These are phyloP conservation scores for Orius insidiosus DNA, from an alignment of 1,140 invertebrate genomes.

Conservation along the genomic window DNA sequence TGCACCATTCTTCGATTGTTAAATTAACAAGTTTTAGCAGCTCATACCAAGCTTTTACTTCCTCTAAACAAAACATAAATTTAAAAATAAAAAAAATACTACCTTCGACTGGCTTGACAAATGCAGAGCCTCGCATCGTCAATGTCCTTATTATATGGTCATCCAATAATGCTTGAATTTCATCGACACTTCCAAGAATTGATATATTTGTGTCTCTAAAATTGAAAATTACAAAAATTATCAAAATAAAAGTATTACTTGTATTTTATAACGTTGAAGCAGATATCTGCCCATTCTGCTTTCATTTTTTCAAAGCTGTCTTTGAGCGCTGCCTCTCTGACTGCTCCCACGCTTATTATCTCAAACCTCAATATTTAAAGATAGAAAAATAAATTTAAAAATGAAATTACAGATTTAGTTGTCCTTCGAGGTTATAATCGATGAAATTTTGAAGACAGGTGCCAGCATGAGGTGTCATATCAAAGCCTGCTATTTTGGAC, in stretches of 20 bases:
- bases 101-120: conserved; percentile 72
- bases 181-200: conserved; percentile 65
- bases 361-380: conserved; percentile 17
- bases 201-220: conserved; percentile 49
- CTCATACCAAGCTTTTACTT: conserved; percentile 68
- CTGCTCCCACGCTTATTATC: conserved; percentile 73
- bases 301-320: conserved; percentile 67
- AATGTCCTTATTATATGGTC: conserved; percentile 80
- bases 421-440: conserved; percentile 44
- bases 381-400: not conserved
- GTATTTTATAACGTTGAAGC: conserved; percentile 51
- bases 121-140: conserved; percentile 77
- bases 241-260: conserved; percentile 27
- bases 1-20: conserved; percentile 77
- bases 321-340: conserved; percentile 68
- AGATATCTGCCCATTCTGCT: conserved; percentile 62
- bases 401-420: conserved; percentile 44
- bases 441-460: conserved; percentile 68
- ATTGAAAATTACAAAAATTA: not conserved
- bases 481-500: conserved; percentile 60
- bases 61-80: conserved; percentile 24
- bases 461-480: conserved; percentile 70
- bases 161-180: conserved; percentile 69
- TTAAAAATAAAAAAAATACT: conserved; percentile 11
- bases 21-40: conserved; percentile 56